Evolutionary conservation across 1,140 invertebrate genomes (phyloP).

Genomic region (Caenorhabditis inopinata): DNA sequence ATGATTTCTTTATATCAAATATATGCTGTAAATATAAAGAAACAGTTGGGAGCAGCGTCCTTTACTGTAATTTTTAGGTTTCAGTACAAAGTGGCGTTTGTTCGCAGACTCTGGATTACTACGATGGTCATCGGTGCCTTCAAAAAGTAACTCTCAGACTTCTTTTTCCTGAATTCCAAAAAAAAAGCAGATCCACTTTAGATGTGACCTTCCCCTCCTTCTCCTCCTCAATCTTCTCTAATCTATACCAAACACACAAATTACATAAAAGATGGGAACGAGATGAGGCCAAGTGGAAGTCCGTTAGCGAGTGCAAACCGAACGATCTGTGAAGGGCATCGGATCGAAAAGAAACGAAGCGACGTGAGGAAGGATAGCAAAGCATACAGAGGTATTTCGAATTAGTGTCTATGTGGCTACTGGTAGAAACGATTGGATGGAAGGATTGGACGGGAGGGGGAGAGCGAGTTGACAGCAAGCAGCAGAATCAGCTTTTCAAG

Average conservation of each 20-base stretch:
- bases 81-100: too few species aligned
- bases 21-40: too few species aligned
- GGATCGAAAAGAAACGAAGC: not conserved
- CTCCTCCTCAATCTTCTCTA: not conserved
- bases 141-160: not conserved
- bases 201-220: not conserved
- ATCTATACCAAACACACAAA: not conserved
- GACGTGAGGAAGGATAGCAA: not conserved
- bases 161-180: not conserved
- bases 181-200: not conserved
- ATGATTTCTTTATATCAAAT: too few species aligned
- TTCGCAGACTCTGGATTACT: too few species aligned
- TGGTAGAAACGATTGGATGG: not conserved
- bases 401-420: not conserved
- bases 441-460: not conserved
- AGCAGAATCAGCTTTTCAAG: not conserved
- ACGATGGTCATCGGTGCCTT: not conserved
- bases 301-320: conserved; percentile 19
- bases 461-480: too few species aligned
- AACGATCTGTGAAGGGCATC: conserved; percentile 18
- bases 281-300: not conserved
- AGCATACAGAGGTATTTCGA: not conserved
- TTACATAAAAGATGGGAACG: conserved; percentile 2
- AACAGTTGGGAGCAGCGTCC: too few species aligned
- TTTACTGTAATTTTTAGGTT: too few species aligned